Conservation (phyloP, 2,888 invertebrate genomes). For the Hermodice carunculata region DNA sequence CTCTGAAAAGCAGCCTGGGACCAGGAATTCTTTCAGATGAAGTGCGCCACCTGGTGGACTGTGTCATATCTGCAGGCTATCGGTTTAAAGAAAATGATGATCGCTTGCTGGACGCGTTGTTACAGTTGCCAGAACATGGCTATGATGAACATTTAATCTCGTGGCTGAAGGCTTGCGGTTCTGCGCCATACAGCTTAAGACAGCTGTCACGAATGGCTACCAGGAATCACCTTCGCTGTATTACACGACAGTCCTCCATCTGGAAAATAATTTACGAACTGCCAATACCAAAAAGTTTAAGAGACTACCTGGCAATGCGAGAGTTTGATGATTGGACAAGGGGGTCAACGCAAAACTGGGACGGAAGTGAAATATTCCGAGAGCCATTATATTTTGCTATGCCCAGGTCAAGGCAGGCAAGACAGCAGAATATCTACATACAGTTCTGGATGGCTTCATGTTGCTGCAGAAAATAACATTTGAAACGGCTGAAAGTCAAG, state of each 20-base stretch:
- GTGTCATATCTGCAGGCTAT: constrained; percentile 14
- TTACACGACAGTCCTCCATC: constrained; percentile 6
- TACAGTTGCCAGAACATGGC: background rate
- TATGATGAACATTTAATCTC: constrained; percentile 7
- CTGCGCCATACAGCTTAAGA: background rate
- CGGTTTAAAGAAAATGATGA: constrained; percentile 5
- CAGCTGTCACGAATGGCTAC: constrained; percentile 4
- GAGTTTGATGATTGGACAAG: constrained; percentile 1
- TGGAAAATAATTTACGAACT: background rate
- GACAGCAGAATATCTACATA: constrained; percentile 7
- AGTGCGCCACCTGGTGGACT: constrained; percentile 14
- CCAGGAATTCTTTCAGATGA: constrained; percentile 1
- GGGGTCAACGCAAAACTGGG: background rate
- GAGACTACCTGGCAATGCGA: constrained; percentile 5
- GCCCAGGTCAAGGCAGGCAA: background rate
- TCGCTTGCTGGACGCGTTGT: constrained; percentile 1
- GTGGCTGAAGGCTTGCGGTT: constrained; percentile 6
- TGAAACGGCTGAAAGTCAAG: too few species aligned
- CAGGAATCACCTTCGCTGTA: constrained; percentile 2
- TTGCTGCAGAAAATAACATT: constrained; percentile 23
- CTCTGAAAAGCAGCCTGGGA: constrained; percentile 17
- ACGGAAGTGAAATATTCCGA: background rate
- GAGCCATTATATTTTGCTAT: constrained; percentile 18
- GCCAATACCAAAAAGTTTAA: constrained; percentile 7
- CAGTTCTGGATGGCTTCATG: constrained; percentile 21